Conservation (phyloP, 2,113 vertebrate species). For the Donacobius atricapilla region DNA sequence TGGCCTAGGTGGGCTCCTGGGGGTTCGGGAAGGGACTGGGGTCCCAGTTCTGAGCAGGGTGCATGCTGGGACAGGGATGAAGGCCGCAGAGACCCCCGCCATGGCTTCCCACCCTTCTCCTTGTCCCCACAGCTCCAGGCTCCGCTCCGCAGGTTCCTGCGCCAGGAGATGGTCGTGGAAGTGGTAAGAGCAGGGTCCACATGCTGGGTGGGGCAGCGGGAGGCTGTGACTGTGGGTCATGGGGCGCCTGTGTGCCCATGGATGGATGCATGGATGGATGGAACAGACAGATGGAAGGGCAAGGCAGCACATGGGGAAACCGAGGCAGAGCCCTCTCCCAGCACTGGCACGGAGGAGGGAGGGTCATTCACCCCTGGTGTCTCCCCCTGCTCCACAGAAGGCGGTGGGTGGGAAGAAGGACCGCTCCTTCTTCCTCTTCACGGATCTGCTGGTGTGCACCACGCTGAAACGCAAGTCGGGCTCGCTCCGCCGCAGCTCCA, state of each 20-base stretch:
- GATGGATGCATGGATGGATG: too few species aligned
- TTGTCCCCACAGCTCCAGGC: conserved; percentile 84
- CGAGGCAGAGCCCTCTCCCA: neutral
- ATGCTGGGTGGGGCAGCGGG: neutral
- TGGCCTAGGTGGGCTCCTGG: neutral
- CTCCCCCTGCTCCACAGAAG: conserved; percentile 75
- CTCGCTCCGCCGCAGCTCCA: conserved; percentile 94
- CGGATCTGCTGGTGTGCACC: conserved; percentile 94
- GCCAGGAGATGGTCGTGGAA: conserved; percentile 97
- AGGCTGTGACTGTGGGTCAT: too few species aligned
- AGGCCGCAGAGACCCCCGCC: rapidly evolving
- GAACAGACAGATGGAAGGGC: neutral
- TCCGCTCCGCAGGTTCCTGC: conserved; percentile 91
- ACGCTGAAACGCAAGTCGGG: conserved; percentile 96
- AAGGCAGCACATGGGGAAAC: neutral
- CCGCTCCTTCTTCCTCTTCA: conserved; percentile 96
- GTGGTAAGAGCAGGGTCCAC: conserved; percentile 76
- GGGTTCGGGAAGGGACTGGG: neutral
- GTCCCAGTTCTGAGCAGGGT: rapidly evolving
- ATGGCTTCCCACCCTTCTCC: rapidly evolving
- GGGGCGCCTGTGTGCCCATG: too few species aligned
- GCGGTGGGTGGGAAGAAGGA: conserved; percentile 94
- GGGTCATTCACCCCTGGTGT: neutral
- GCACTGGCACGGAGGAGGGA: rapidly evolving
- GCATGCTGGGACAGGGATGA: neutral